Conservation (phyloP, 2,888 invertebrate species). For the Poecilus cupreus region DNA sequence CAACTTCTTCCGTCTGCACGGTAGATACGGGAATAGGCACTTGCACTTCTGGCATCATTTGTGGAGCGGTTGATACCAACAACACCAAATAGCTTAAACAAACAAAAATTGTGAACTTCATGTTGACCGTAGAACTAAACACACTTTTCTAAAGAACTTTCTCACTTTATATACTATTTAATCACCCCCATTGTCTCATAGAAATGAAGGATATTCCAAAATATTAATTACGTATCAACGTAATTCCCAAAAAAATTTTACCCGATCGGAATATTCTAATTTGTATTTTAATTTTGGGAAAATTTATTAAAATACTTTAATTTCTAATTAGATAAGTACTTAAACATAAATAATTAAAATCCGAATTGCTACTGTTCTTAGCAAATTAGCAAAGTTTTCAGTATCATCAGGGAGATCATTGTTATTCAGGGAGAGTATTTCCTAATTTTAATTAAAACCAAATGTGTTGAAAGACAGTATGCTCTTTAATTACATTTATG, state of each 20-base stretch:
- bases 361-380: background rate
- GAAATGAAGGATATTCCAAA: background rate
- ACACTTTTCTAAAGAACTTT: background rate
- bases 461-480: constrained; percentile 19
- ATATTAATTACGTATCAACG: background rate
- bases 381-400: background rate
- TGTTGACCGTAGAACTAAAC: background rate
- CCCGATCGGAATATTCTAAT: background rate
- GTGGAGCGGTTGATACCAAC: background rate
- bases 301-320: background rate
- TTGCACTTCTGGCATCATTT: background rate
- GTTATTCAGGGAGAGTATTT: constrained; percentile 19
- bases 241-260: background rate
- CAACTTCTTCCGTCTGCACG: background rate
- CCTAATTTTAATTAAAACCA: constrained; percentile 32
- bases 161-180: background rate
- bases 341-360: background rate
- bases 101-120: background rate
- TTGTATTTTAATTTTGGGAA: background rate
- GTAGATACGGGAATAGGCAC: background rate
- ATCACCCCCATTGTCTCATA: no score
- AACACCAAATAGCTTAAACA: background rate
- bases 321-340: background rate
- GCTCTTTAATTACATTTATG: constrained; percentile 27
- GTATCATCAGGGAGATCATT: background rate